Evolutionary conservation across 2,113 vertebrate genomes (phyloP), one percentile per base, ranked within the genome.

Genomic region (Oenanthe oenanthe): DNA sequence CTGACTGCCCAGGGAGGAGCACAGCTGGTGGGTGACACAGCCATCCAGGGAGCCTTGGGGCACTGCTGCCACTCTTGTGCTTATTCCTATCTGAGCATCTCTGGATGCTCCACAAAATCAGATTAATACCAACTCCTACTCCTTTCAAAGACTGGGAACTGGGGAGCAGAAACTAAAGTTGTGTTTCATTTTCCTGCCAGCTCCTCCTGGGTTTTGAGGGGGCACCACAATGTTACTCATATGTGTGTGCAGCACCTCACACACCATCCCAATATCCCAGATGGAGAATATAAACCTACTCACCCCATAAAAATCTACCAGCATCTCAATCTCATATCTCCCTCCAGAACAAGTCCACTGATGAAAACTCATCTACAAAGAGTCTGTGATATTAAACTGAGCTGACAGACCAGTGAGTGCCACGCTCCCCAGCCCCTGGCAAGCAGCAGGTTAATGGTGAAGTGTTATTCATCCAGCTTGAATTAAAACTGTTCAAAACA

Each of bases 1-100:
- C 47, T 65, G 61, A 20, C 65, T 85, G 42, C 43, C 34, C 40
- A 13, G 61, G 63, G n/a, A 32, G 22, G 10, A 36, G 29, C n/a
- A 36, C 42, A 32, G 4, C 9, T 3, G 1, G 2, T 4, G 17
- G 56, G 26, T n/a, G 47, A 29, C 9, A 1, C 8, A 9, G 32
- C 7, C 3, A 0, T 1, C 10, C 6, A 2, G 28, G 32, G 25
- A 73, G 16, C 24, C 32, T 19, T 28, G 28, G 2, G 4, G 17
- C 17, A 25, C 12, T 14, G 1, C 40, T 54, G 32, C 28, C 53
- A 50, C 42, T n/a, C 65, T 54, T 17, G 31, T 15, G 36, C 24
- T 61, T 25, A 10, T 42, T 85, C 53, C 51, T 6, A 7, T 8
- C 40, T 3, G 1, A 68, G 32, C 19, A 56, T 47, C 63, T 73